Base-by-base conservation (phyloP, 1,140 invertebrate genomes). In the Drosophila grimshawi region DNA sequence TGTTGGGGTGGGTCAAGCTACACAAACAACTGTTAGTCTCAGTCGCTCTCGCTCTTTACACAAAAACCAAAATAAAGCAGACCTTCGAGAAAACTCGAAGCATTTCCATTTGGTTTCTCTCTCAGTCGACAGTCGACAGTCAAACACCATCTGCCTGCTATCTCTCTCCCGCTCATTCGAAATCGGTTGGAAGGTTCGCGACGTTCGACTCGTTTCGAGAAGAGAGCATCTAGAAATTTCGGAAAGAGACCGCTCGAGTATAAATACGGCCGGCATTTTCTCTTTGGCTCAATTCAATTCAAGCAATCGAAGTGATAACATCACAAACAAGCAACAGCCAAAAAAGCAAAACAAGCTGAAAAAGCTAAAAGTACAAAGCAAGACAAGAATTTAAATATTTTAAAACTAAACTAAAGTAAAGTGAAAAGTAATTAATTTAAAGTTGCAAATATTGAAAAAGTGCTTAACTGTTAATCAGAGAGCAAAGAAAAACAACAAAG, bases 1-100 rank as follows among this genome's bases (percentile, higher is more conserved):
- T 55, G 52, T 43, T 43, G 37, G 2, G 27, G 37, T n/a, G 2
- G 97, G 98, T 92, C 97, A 97, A 93, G 98, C 97, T 85, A 99
- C 98, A 94, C 94, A 98, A 78, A 99, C 98, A 19, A 99, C 98
- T 96, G 98, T 92, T 95, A 99, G 64, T 5, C 98, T 41, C 32
- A 10, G 39, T 43, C n/a, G 39, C 39, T 30, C 8, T 48, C 52
- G 10, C 30, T 39, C 11, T 51, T n/a, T n/a, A 2, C 3, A 0
- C 10, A 53, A 62, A 62, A 35, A 52, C 2, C 45, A 46, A 7
- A 64, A 52, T n/a, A 65, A 61, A 11, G 6, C 4, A 29, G n/a
- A 43, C n/a, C 0, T 30, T 52, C 65, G 55, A 19, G 56, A 68
- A 51, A 68, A 43, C 10, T 60, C 45, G 2, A 41, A 35, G 5